These are phyloP conservation scores for Homarus americanus DNA, from an alignment of 1,140 invertebrate genomes.

Conservation along the genomic window DNA sequence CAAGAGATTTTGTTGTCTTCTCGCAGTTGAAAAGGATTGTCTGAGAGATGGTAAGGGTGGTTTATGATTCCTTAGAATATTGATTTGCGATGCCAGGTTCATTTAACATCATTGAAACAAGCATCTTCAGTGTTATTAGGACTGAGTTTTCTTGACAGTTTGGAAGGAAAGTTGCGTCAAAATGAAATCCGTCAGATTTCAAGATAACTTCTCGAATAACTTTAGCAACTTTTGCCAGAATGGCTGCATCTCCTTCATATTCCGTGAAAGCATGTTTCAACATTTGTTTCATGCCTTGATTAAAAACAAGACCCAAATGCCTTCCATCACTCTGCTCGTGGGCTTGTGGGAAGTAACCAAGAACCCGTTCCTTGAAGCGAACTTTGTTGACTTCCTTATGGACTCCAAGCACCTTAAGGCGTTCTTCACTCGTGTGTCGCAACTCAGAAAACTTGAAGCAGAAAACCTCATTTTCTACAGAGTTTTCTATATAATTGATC, in stretches of 20 bases:
- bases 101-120: constrained; percentile 30
- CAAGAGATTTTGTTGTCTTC: neutral
- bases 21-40: constrained; percentile 5
- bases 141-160: constrained; percentile 29
- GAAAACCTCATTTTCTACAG: constrained; percentile 35
- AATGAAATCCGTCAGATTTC: constrained; percentile 26
- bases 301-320: neutral
- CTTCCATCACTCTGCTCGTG: constrained; percentile 19
- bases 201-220: constrained; percentile 18
- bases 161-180: neutral
- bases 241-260: constrained; percentile 23
- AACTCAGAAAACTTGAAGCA: constrained; percentile 38
- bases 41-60: too few relatives aligned
- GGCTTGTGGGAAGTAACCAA: constrained; percentile 14
- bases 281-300: constrained; percentile 13
- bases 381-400: constrained; percentile 39
- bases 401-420: constrained; percentile 18
- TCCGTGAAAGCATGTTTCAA: constrained; percentile 12
- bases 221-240: constrained; percentile 32
- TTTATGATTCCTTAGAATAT: neutral
- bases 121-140: constrained; percentile 17
- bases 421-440: constrained; percentile 9
- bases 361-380: constrained; percentile 16
- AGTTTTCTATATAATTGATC: too few relatives aligned
- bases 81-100: neutral